Evolutionary conservation across 2,888 invertebrate species (phyloP).

Genomic region (Anthrax anthrax): DNA sequence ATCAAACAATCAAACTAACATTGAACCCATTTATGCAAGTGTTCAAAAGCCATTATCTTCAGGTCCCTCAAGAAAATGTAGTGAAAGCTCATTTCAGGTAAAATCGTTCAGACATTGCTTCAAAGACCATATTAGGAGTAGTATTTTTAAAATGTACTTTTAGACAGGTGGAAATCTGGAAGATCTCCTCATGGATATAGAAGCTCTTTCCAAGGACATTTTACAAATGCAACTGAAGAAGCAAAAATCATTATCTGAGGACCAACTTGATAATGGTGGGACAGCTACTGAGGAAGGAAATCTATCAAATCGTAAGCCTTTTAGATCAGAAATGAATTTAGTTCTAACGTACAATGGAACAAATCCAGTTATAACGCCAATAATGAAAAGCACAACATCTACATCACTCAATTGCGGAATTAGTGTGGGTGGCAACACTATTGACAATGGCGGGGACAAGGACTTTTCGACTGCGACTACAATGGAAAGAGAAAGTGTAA

Average conservation of each 20-base stretch:
- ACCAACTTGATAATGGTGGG: slow-evolving; percentile 4
- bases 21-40: slow-evolving; percentile 29
- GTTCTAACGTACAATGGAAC: slow-evolving; percentile 27
- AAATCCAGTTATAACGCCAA: slow-evolving; percentile 22
- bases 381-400: slow-evolving; percentile 1
- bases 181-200: slow-evolving; percentile 52
- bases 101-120: background rate
- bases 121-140: no score
- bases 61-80: slow-evolving; percentile 14
- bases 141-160: background rate
- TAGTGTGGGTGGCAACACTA: background rate
- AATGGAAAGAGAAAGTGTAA: background rate
- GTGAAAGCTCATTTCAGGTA: slow-evolving; percentile 11
- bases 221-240: slow-evolving; percentile 29
- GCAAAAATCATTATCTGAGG: slow-evolving; percentile 17
- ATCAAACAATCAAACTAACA: background rate
- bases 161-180: slow-evolving; percentile 51
- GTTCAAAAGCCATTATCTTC: slow-evolving; percentile 22
- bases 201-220: slow-evolving; percentile 39
- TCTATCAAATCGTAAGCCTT: slow-evolving; percentile 25
- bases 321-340: slow-evolving; percentile 34
- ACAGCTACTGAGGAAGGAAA: background rate
- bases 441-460: background rate
- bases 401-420: slow-evolving; percentile 3
- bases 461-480: background rate